These are phyloP conservation scores for Sakesphorus luctuosus DNA, from an alignment of 2,113 vertebrate genomes.

Conservation along the genomic window DNA sequence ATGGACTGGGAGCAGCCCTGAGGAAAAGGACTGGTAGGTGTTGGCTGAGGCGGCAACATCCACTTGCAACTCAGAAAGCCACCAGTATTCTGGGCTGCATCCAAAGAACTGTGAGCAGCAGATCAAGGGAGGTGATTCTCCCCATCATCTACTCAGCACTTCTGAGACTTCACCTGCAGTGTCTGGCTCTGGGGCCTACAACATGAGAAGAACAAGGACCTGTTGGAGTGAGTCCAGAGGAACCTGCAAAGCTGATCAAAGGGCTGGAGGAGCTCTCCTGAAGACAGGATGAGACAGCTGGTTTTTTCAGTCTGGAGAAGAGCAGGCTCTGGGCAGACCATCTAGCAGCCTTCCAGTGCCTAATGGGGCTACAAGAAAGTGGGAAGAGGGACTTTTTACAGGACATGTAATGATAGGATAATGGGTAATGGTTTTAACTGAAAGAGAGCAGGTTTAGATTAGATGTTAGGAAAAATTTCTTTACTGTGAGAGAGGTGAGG, in stretches of 20 bases:
- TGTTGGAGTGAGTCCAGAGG: neutral
- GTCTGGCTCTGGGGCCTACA: neutral
- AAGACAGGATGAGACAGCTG: neutral
- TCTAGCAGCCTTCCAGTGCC: neutral
- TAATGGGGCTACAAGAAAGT: neutral
- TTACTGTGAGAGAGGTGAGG: neutral
- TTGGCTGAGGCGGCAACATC: neutral
- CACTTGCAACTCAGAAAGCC: neutral
- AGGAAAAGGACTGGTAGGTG: neutral
- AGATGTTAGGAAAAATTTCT: neutral
- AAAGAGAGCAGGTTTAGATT: neutral
- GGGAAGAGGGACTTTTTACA: neutral
- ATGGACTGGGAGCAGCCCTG: neutral
- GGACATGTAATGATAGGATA: neutral
- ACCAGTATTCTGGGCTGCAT: neutral
- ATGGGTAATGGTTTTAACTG: too few species aligned
- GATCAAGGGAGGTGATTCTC: neutral
- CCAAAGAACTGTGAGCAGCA: neutral
- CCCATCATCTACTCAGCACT: neutral
- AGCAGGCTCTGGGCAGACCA: neutral
- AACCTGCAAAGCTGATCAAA: neutral
- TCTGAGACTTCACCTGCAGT: neutral
- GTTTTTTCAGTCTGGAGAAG: neutral
- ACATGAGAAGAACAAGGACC: neutral
- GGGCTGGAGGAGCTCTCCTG: neutral